Base-by-base conservation (phyloP, 2,797 vertebrate species). In the Coracias cyanogaster region DNA sequence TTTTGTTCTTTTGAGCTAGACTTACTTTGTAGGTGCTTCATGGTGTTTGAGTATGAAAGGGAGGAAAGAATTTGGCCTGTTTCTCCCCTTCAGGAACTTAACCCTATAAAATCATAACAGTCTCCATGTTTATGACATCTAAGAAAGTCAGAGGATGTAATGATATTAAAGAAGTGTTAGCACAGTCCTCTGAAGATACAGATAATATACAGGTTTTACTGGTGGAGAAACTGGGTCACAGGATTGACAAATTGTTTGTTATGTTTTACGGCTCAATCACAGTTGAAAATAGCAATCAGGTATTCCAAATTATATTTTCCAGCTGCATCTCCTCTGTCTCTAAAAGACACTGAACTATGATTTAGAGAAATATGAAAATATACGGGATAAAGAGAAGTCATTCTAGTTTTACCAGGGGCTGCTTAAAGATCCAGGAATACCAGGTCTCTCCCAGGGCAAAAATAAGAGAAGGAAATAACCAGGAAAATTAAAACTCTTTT, bases 401-500 rank as follows among this genome's bases (percentile, higher is more conserved):
- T 78, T 93, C 33, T 70, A 26, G 37, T 78, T 89, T 93, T 69
- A 81, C 65, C 69, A 76, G 60, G 20, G 73, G 33, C 87, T 90
- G 43, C 77, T 93, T 67, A 94, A 77, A 90, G 62, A 79, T 76
- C 58, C 81, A 5, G 24, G 15, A 39, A 89, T 79, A 48, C 21
- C 58, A 77, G 64, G 86, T 92, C 54, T 91, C 80, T 96, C 66
- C 64, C 77, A 92, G 51, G 74, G 52, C 62, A 93, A 90, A 90
- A 94, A 48, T 64, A 45, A 93, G 94, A 83, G 58, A 48, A 35
- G 6, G 55, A 93, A 94, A 84, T 39, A 96, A 72, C 25, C 24
- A 90, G 71, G 60, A 91, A 95, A 94, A 96, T 93, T 65, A 88
- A 94, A 94, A 93, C 46, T 84, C 43, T 94, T 89, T 92, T 84